Evolutionary conservation across 2,797 vertebrate species (phyloP).

Genomic region (Novumbra hubbsi): DNA sequence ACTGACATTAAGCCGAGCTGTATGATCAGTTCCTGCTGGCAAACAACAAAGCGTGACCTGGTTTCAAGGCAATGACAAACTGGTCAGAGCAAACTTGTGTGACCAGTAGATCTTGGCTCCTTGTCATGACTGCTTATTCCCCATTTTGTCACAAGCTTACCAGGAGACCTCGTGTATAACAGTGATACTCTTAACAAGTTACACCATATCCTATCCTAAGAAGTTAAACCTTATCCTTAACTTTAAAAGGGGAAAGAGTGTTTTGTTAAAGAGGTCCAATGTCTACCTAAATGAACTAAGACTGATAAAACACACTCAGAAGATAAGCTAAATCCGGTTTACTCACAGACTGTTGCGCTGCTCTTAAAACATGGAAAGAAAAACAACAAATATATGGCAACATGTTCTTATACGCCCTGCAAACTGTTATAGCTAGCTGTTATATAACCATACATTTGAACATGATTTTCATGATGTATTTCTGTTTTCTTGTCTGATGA

Average conservation of each 20-base stretch:
- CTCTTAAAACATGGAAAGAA: slow-evolving; percentile 1
- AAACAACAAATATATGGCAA: not conserved
- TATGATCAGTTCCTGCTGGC: slow-evolving; percentile 19
- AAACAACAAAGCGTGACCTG: slow-evolving; percentile 42
- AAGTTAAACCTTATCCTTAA: not conserved
- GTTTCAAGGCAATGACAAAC: slow-evolving; percentile 13
- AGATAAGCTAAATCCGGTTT: slow-evolving; percentile 23
- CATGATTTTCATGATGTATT: too few species aligned
- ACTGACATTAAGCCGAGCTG: slow-evolving; percentile 48
- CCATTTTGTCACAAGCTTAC: not conserved
- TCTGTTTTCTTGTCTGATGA: too few species aligned
- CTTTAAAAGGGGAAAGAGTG: not conserved
- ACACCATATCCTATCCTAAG: too few species aligned
- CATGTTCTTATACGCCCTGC: not conserved
- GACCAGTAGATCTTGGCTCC: not conserved
- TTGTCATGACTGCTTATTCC: not conserved
- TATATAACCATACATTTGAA: too few species aligned
- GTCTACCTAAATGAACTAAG: slow-evolving; percentile 36
- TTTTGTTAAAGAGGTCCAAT: slow-evolving; percentile 40
- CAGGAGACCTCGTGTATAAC: not conserved
- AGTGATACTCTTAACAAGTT: not conserved
- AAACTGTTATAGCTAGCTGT: too few species aligned
- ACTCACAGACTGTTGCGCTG: not conserved
- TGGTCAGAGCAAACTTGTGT: not conserved
- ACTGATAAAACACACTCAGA: slow-evolving; percentile 37